Percentiles rank a stretch among this genome's conserved stretches.
phyloP scores from a whole-genome alignment of 2,888 invertebrate species.

The Mylabris sibirica region DNA sequence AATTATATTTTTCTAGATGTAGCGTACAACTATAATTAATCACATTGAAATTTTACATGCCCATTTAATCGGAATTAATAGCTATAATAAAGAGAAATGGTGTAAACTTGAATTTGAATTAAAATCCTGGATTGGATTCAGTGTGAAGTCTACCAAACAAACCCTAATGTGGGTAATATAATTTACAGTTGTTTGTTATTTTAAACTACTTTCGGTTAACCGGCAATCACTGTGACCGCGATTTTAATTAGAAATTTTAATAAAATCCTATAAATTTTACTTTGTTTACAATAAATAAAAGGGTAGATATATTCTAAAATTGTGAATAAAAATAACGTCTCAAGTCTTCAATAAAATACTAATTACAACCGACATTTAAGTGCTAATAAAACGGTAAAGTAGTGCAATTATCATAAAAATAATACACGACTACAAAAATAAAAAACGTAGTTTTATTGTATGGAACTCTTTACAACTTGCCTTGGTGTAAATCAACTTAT shows the following conservation, averaged over 20 bases:
- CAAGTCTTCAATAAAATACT: neutral
- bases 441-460: neutral
- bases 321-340: neutral
- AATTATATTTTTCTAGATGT: neutral
- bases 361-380: neutral
- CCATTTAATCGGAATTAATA: conserved; percentile 21
- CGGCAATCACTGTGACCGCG: neutral
- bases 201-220: neutral
- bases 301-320: neutral
- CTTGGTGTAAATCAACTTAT: neutral
- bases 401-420: conserved; percentile 1
- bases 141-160: conserved; percentile 1
- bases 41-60: neutral
- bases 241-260: neutral
- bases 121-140: neutral
- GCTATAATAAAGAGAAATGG: conserved; percentile 13
- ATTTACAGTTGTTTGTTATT: conserved; percentile 4
- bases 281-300: neutral
- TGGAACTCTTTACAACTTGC: neutral
- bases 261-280: neutral
- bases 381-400: neutral
- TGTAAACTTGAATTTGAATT: conserved; percentile 5
- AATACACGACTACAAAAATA: neutral
- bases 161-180: conserved; percentile 5
- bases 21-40: neutral